Percentiles rank a stretch among this genome's conserved stretches.
These are phyloP conservation scores for Coptodon bakossiorum DNA, from an alignment of 2,113 vertebrate genomes.

Conservation along the genomic window DNA sequence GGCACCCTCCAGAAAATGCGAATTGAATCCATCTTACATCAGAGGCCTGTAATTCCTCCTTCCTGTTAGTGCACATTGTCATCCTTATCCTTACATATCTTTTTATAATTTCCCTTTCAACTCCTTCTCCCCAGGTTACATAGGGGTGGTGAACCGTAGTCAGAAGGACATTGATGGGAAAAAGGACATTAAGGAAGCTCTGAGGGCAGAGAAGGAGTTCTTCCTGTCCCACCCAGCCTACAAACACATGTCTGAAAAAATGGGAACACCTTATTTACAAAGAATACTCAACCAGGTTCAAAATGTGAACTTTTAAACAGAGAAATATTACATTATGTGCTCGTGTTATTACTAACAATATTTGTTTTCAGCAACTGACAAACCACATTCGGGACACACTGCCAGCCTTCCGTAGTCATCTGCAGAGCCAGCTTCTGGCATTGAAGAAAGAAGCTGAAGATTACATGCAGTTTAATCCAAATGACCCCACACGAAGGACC, in stretches of 20 bases:
- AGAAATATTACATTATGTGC: background rate
- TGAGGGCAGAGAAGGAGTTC: constrained; percentile 78
- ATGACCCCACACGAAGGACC: constrained; percentile 83
- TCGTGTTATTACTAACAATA: background rate
- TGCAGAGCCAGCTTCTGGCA: constrained; percentile 79
- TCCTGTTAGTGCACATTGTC: background rate
- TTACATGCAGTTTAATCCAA: constrained; percentile 78
- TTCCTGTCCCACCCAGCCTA: constrained; percentile 73
- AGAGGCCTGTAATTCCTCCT: background rate
- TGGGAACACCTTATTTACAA: constrained; percentile 81
- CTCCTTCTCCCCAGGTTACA: constrained; percentile 67
- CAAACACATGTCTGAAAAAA: constrained; percentile 76
- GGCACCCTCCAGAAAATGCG: background rate
- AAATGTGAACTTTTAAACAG: background rate
- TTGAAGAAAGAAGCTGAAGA: constrained; percentile 84
- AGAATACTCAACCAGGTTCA: constrained; percentile 76
- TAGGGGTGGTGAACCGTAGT: constrained; percentile 83
- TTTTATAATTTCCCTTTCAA: background rate
- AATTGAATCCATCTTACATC: background rate
- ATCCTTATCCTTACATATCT: background rate
- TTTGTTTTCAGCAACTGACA: constrained; percentile 82
- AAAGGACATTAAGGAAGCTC: constrained; percentile 78
- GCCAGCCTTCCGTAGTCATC: constrained; percentile 80
- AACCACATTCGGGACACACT: constrained; percentile 89
- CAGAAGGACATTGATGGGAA: constrained; percentile 85